Percentiles rank a stretch among this genome's conserved stretches.
Conservation (phyloP, 2,113 vertebrate genomes). For the Tympanuchus pallidicinctus region DNA sequence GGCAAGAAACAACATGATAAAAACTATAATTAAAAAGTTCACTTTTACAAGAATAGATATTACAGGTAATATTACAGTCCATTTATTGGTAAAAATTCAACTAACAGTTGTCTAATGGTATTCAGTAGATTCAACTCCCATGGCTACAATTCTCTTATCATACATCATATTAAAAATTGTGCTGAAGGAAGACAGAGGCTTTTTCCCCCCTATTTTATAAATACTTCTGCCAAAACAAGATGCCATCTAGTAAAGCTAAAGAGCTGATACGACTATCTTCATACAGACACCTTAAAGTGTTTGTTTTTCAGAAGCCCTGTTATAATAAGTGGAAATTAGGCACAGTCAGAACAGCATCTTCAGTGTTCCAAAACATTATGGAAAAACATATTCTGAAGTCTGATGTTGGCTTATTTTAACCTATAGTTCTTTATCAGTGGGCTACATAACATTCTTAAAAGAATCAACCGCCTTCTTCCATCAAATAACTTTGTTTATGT, state of each 20-base stretch:
- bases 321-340: neutral
- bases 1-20: constrained; percentile 26
- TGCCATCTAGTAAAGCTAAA: neutral
- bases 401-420: neutral
- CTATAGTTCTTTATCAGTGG: neutral
- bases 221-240: neutral
- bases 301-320: neutral
- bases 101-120: neutral
- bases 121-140: neutral
- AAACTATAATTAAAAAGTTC: constrained; percentile 27
- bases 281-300: neutral
- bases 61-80: constrained; percentile 29
- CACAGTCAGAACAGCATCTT: neutral
- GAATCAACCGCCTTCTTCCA: accelerated
- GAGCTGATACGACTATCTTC: neutral
- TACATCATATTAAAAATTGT: neutral
- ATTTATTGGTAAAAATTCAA: neutral
- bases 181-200: neutral
- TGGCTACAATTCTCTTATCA: neutral
- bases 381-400: neutral
- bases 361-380: neutral
- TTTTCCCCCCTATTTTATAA: neutral
- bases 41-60: neutral
- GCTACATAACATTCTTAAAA: neutral
- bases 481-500: neutral